A percentile compares a stretch with the other conserved stretches of the same genome.
Conservation (phyloP, 2,113 vertebrate genomes). For the Chaenogobius annularis region DNA sequence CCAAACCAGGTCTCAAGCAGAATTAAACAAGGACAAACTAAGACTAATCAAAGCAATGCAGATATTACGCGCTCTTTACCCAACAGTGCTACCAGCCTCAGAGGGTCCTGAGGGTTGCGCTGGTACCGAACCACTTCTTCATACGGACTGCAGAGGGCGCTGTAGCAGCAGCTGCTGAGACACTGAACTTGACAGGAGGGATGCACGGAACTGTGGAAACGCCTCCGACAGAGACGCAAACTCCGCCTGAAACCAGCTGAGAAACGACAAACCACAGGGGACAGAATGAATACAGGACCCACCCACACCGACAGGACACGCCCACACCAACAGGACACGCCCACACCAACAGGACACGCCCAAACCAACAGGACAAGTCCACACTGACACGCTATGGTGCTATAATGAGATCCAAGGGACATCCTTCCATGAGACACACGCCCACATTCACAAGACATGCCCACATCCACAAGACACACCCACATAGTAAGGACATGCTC, state of each 20-base stretch:
- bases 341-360: not conserved
- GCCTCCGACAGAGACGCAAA: conserved; percentile 87
- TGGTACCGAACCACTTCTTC: conserved; percentile 92
- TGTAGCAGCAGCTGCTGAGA: conserved; percentile 73
- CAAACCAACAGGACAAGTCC: not conserved
- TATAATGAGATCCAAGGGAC: no score
- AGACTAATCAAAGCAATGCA: not conserved
- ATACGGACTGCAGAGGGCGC: conserved; percentile 75
- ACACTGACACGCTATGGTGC: no score
- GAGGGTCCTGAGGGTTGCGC: conserved; percentile 76
- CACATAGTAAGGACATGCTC: no score
- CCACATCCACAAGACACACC: not conserved
- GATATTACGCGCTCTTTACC: conserved; percentile 67
- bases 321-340: not conserved
- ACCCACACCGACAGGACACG: not conserved
- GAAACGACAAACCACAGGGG: not conserved
- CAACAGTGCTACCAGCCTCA: conserved; percentile 85
- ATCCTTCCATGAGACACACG: not conserved
- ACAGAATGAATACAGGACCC: not conserved
- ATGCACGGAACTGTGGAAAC: conserved; percentile 57
- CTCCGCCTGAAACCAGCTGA: conserved; percentile 92
- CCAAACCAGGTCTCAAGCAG: no score
- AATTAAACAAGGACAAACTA: no score
- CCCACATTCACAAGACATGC: not conserved
- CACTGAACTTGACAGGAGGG: conserved; percentile 65